Percentiles rank a stretch among this genome's conserved stretches.
Evolutionary conservation across 2,888 invertebrate species (phyloP).

Genomic region (Mallateleia sp.): DNA sequence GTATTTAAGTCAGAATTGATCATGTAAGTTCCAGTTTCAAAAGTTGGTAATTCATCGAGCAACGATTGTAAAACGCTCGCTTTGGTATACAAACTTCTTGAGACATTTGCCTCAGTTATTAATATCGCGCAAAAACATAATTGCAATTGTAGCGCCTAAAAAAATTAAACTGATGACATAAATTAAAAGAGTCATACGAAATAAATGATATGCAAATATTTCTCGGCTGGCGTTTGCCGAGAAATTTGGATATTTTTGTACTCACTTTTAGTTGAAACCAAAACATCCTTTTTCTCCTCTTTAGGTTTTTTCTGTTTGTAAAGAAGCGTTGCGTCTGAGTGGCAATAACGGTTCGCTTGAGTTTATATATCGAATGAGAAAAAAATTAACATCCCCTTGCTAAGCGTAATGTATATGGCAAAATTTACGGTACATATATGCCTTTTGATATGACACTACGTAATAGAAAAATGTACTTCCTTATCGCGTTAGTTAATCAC

Average conservation of each 20-base stretch:
- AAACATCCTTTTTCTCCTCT: slow-evolving; percentile 19
- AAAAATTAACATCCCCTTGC: too few species aligned
- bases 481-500: too few species aligned
- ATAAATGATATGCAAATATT: background rate
- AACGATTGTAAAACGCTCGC: slow-evolving; percentile 54
- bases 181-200: background rate
- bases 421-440: too few species aligned
- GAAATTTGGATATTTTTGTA: background rate
- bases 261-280: slow-evolving; percentile 28
- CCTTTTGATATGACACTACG: too few species aligned
- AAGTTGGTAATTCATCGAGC: slow-evolving; percentile 36
- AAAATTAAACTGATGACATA: background rate
- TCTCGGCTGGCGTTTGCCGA: background rate
- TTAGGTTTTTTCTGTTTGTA: slow-evolving; percentile 15
- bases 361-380: too few species aligned
- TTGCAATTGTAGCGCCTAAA: slow-evolving; percentile 5
- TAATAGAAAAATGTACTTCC: too few species aligned
- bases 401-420: too few species aligned
- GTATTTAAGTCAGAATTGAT: slow-evolving; percentile 29
- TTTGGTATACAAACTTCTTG: slow-evolving; percentile 45
- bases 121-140: slow-evolving; percentile 43
- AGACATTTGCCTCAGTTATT: slow-evolving; percentile 25
- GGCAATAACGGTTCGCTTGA: too few species aligned
- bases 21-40: slow-evolving; percentile 51
- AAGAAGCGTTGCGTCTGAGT: too few species aligned